Evolutionary conservation across 2,113 vertebrate genomes (phyloP).

Genomic region (Cyphomyrus plagiostoma): DNA sequence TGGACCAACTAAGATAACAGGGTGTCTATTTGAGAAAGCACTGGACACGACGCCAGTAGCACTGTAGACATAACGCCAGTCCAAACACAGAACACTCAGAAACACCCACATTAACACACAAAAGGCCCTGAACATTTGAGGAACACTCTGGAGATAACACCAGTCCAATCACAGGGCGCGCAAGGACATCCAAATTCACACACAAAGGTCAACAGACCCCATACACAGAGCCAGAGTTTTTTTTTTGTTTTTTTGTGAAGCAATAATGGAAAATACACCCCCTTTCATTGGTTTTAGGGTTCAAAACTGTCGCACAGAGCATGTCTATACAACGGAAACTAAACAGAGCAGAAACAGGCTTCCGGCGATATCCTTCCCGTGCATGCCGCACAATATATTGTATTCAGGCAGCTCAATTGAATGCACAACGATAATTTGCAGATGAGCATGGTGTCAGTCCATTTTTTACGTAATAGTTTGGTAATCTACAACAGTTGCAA

Average conservation of each 20-base stretch:
- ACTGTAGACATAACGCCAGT: background rate
- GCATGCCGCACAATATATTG: background rate
- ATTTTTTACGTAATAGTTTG: background rate
- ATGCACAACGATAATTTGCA: background rate
- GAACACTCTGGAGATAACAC: background rate
- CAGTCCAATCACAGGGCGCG: background rate
- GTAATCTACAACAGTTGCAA: background rate
- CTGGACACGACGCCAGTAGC: background rate
- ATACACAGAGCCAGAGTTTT: background rate
- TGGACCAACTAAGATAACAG: background rate
- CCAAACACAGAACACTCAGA: background rate
- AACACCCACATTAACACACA: background rate
- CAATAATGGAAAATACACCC: background rate
- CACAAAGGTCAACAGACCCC: background rate
- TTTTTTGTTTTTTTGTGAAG: background rate
- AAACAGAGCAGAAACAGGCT: background rate
- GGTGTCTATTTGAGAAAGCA: background rate
- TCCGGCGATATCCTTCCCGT: background rate
- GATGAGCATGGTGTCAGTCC: background rate
- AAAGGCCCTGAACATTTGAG: background rate
- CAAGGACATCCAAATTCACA: background rate
- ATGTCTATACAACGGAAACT: background rate
- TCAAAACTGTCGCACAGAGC: background rate
- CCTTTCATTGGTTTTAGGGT: background rate
- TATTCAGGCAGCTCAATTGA: background rate